These are phyloP conservation scores for Corydoras sp. DNA, from an alignment of 2,113 vertebrate genomes.

Conservation along the genomic window DNA sequence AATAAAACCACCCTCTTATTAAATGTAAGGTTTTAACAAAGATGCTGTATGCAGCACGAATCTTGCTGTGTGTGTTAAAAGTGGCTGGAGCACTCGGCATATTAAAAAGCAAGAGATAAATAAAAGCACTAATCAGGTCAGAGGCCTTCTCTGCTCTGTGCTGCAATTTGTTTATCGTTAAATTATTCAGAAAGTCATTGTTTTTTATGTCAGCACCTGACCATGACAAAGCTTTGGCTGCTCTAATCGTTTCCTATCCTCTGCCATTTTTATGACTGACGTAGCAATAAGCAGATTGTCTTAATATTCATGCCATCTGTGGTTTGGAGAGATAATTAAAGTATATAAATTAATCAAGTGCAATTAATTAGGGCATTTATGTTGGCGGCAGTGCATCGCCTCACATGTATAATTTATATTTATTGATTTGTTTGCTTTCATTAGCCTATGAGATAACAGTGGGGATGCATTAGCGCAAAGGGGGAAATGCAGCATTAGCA, in stretches of 20 bases:
- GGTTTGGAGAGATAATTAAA: constrained; percentile 99
- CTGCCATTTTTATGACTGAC: constrained; percentile 97
- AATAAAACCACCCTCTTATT: constrained; percentile 58
- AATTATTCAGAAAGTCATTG: constrained; percentile 81
- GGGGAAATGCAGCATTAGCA: constrained; percentile 98
- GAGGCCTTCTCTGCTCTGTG: constrained; percentile 60
- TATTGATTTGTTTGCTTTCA: constrained; percentile 99
- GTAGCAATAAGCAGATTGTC: constrained; percentile 99
- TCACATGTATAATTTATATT: constrained; percentile 99
- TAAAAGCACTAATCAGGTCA: constrained; percentile 55
- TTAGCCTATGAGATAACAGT: constrained; percentile 99
- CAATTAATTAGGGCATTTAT: constrained; percentile 99
- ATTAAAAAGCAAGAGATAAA: constrained; percentile 52
- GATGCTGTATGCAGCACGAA: constrained; percentile 36
- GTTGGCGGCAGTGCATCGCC: constrained; percentile 94
- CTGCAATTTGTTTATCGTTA: constrained; percentile 79
- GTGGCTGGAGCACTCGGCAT: constrained; percentile 48
- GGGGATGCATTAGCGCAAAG: constrained; percentile 95
- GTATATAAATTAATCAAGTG: constrained; percentile 99
- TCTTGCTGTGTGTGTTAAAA: constrained; percentile 46
- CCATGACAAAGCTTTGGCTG: constrained; percentile 71
- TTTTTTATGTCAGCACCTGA: constrained; percentile 79
- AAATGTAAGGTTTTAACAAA: constrained; percentile 39
- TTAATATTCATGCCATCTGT: constrained; percentile 99
- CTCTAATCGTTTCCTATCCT: constrained; percentile 88